phyloP scores from a whole-genome alignment of 2,888 invertebrate species.

The Nomada ferruginata region DNA sequence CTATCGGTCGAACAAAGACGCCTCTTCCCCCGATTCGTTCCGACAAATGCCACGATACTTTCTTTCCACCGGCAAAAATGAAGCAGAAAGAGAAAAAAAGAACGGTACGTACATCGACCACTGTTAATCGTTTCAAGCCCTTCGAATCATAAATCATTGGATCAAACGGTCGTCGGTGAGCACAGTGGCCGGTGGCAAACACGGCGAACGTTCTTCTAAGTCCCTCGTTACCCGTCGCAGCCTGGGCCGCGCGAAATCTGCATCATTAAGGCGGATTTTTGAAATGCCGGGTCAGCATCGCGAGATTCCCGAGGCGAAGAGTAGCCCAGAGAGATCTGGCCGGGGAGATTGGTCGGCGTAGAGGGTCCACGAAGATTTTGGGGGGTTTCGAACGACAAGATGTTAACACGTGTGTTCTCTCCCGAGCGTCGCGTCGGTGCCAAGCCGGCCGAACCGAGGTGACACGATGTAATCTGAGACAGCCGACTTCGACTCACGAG shows the following conservation, averaged over 20 bases:
- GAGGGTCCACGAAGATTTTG: slow-evolving; percentile 54
- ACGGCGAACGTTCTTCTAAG: slow-evolving; percentile 13
- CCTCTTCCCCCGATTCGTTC: slow-evolving; percentile 34
- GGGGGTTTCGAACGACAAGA: slow-evolving; percentile 78
- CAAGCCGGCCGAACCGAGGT: slow-evolving; percentile 74
- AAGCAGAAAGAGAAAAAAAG: neutral
- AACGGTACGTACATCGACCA: neutral
- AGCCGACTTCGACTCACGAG: slow-evolving; percentile 72
- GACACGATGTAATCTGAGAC: slow-evolving; percentile 83
- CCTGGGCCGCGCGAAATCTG: slow-evolving; percentile 34
- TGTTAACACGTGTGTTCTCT: slow-evolving; percentile 81
- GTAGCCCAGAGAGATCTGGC: slow-evolving; percentile 45
- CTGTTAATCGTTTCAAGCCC: slow-evolving; percentile 40
- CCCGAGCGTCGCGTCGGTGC: slow-evolving; percentile 69
- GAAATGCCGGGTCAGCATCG: slow-evolving; percentile 46
- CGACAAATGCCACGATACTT: slow-evolving; percentile 25
- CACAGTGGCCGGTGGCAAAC: slow-evolving; percentile 15
- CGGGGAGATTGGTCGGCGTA: slow-evolving; percentile 48
- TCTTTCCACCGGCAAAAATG: slow-evolving; percentile 9
- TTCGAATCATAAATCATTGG: slow-evolving; percentile 44
- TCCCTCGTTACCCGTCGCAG: slow-evolving; percentile 12
- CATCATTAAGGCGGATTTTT: slow-evolving; percentile 51
- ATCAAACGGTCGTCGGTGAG: slow-evolving; percentile 29
- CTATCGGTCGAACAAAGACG: slow-evolving; percentile 22
- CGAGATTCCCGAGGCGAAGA: slow-evolving; percentile 31